These are phyloP conservation scores for Pomacea canaliculata DNA, from an alignment of 2,888 invertebrate genomes.

Conservation along the genomic window DNA sequence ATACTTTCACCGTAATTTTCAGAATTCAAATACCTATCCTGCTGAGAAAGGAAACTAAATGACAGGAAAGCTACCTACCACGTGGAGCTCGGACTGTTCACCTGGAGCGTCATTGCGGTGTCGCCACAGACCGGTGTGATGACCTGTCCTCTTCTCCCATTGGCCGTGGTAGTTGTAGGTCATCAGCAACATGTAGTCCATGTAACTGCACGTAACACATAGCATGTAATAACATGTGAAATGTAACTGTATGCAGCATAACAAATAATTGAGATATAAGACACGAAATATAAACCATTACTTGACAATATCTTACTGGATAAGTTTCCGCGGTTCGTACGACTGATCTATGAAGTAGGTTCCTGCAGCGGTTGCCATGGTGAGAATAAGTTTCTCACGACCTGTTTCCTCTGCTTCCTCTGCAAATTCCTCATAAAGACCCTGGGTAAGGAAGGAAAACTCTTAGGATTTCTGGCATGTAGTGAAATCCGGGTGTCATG, in stretches of 20 bases:
- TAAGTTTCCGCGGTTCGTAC: constrained; percentile 39
- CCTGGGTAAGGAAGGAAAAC: constrained; percentile 34
- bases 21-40: too few relatives aligned
- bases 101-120: constrained; percentile 42
- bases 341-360: constrained; percentile 40
- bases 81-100: constrained; percentile 49
- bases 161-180: constrained; percentile 62
- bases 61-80: constrained; percentile 34
- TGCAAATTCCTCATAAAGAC: constrained; percentile 46
- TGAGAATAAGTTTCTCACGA: constrained; percentile 50
- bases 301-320: constrained; percentile 28
- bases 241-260: constrained; percentile 32
- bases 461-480: too few relatives aligned
- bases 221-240: neutral
- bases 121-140: constrained; percentile 51
- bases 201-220: constrained; percentile 36
- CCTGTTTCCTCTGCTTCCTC: constrained; percentile 42
- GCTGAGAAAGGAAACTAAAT: too few relatives aligned
- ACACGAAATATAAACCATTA: too few relatives aligned
- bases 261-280: too few relatives aligned
- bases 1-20: too few relatives aligned
- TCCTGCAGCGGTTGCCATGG: constrained; percentile 42
- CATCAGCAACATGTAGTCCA: constrained; percentile 58
- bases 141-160: constrained; percentile 57
- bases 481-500: too few relatives aligned